phyloP scores from a whole-genome alignment of 1,140 invertebrate species.

The Dolichoris vasculosae region DNA sequence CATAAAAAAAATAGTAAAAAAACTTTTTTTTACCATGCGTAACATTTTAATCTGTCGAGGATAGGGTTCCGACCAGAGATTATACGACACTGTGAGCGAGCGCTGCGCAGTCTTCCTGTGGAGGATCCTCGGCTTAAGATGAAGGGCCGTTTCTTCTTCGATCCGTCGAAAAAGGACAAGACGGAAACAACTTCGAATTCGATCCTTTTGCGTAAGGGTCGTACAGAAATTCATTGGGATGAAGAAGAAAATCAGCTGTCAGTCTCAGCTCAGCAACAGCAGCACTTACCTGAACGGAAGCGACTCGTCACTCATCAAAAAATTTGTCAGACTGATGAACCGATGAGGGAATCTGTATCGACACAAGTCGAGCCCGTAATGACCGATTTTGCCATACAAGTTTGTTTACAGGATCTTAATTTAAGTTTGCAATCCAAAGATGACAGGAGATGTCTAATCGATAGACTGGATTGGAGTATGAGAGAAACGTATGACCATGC shows the following conservation, averaged over 20 bases:
- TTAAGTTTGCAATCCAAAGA: background rate
- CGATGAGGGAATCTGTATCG: conserved; percentile 53
- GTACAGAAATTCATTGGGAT: conserved; percentile 66
- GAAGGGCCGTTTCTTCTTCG: conserved; percentile 72
- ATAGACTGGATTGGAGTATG: conserved; percentile 68
- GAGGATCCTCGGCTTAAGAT: conserved; percentile 72
- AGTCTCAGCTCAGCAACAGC: conserved; percentile 8
- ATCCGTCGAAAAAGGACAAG: conserved; percentile 60
- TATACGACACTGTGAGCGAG: conserved; percentile 69
- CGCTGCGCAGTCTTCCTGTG: conserved; percentile 65
- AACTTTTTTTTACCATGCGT: background rate
- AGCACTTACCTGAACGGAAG: conserved; percentile 38
- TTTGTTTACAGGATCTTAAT: conserved; percentile 60
- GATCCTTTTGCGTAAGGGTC: conserved; percentile 64
- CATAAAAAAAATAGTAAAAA: background rate
- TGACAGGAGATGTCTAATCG: conserved; percentile 59
- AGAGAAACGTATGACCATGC: conserved; percentile 64
- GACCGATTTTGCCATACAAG: conserved; percentile 60
- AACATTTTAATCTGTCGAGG: conserved; percentile 32
- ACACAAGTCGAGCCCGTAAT: conserved; percentile 60
- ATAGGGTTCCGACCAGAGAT: conserved; percentile 72
- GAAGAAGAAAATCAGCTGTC: conserved; percentile 56
- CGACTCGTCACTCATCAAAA: conserved; percentile 68
- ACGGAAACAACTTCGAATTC: conserved; percentile 64
- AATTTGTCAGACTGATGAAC: conserved; percentile 70